Conservation (phyloP, 2,888 invertebrate genomes). For the Cotesia congregata region DNA sequence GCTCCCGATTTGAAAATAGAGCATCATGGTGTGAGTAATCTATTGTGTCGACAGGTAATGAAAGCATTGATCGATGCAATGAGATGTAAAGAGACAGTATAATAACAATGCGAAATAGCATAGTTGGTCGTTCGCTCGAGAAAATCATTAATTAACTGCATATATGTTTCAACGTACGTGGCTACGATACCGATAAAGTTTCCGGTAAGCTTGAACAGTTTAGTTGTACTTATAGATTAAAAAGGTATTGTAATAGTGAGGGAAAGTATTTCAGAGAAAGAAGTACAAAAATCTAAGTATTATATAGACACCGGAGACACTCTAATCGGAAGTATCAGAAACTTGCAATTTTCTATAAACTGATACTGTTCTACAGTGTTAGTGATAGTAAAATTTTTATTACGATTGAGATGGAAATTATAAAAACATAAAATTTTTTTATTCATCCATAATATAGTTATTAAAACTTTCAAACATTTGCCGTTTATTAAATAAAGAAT, state of each 20-base stretch:
- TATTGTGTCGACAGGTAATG: conserved; percentile 34
- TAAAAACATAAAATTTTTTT: too few species aligned
- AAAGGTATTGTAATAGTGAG: not conserved
- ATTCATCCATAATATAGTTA: too few species aligned
- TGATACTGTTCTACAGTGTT: not conserved
- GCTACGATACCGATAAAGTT: conserved; percentile 47
- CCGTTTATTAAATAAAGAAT: too few species aligned
- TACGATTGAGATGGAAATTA: too few species aligned
- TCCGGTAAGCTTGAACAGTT: conserved; percentile 41
- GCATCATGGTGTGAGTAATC: conserved; percentile 19
- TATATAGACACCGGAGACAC: conserved; percentile 25
- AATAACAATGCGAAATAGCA: conserved; percentile 18
- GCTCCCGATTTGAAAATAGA: conserved; percentile 33
- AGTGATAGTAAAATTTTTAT: not conserved
- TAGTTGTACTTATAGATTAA: conserved; percentile 21
- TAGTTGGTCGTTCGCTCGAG: conserved; percentile 17
- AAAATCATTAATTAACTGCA: conserved; percentile 32
- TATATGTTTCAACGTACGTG: conserved; percentile 50
- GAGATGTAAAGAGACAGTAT: conserved; percentile 20
- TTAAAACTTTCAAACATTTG: too few species aligned
- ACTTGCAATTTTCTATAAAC: conserved; percentile 27
- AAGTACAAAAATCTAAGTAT: conserved; percentile 8
- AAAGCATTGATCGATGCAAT: conserved; percentile 21
- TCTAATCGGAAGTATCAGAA: conserved; percentile 28
- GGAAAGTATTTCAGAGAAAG: not conserved